Evolutionary conservation across 2,113 vertebrate genomes (phyloP).

Genomic region (Albula goreensis): DNA sequence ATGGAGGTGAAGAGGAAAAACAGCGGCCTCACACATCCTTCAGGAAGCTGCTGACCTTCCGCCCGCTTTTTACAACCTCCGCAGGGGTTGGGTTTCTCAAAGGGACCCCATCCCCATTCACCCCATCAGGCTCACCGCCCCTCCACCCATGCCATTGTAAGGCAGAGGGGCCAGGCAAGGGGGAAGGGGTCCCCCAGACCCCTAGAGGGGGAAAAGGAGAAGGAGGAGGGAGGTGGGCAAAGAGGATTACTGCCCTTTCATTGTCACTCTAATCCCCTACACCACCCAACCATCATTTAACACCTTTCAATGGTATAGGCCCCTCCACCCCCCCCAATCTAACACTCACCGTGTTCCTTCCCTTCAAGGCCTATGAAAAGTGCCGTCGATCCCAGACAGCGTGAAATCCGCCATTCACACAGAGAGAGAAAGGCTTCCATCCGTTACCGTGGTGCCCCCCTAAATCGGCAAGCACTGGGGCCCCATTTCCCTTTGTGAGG

Average conservation of each 20-base stretch:
- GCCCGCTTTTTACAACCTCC: constrained; percentile 42
- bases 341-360: constrained; percentile 1
- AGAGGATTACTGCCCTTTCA: constrained; percentile 50
- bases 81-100: constrained; percentile 29
- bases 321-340: too few relatives aligned
- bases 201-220: background rate
- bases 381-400: constrained; percentile 48
- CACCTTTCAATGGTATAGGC: constrained; percentile 49
- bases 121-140: background rate
- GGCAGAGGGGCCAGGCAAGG: constrained; percentile 5
- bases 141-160: background rate
- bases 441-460: constrained; percentile 25
- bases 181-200: constrained; percentile 14
- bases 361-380: background rate
- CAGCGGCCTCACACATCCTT: constrained; percentile 54
- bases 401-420: constrained; percentile 47
- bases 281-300: constrained; percentile 56
- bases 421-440: constrained; percentile 22
- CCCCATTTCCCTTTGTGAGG: constrained; percentile 48
- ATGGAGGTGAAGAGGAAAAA: constrained; percentile 61
- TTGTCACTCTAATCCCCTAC: constrained; percentile 56
- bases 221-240: constrained; percentile 8
- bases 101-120: background rate
- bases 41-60: constrained; percentile 57
- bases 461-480: constrained; percentile 34